Base-by-base conservation (phyloP, 2,888 invertebrate genomes). In the Drosophila neotestacea region DNA sequence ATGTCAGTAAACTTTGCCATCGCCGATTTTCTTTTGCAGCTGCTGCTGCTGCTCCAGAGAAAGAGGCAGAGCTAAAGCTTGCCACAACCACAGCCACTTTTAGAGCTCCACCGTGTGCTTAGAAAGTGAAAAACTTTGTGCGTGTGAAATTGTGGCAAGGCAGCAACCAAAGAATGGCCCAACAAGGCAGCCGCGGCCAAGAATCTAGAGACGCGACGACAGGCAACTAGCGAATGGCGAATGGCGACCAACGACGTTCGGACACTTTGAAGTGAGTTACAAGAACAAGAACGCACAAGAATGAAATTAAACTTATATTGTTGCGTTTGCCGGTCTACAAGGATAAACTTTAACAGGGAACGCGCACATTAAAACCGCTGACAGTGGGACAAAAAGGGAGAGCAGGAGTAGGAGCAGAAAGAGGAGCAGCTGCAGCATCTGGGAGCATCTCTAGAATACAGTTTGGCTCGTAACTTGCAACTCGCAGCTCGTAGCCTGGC, bases 251-350 rank as follows among this genome's bases (percentile, higher is more conserved):
- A 46, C 59, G 48, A 51, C 63, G 46, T 50, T 46, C 65, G 74
- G 80, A 82, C 78, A 80, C 54, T 80, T 75, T 70, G 67, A 77
- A 81, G 59, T 55, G 65, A 79, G 78, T 77, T 72, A 54, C 55
- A 66, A 58, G 69, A 70, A 59, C 67, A 70, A 61, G 2, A 39
- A 13, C 38, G 55, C 50, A 48, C 42, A 66, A 81, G 73, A 83
- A 72, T 77, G 70, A 88, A 84, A 88, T 88, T 88, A 85, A 88
- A 84, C 86, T 86, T 86, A 84, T 79, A 86, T 86, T 88, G 88
- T 86, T 86, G 86, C 77, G 77, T 73, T 77, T 70, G 69, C 73
- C 60, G 46, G 58, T 66, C 74, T 61, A 74, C 81, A 73, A 75
- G 87, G 72, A 88, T 85, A 80, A 84, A 84, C 85, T 83, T 84